Evolutionary conservation across 1,140 invertebrate species (phyloP), one percentile per base, ranked within the genome.

Genomic region (Eueides isabella): DNA sequence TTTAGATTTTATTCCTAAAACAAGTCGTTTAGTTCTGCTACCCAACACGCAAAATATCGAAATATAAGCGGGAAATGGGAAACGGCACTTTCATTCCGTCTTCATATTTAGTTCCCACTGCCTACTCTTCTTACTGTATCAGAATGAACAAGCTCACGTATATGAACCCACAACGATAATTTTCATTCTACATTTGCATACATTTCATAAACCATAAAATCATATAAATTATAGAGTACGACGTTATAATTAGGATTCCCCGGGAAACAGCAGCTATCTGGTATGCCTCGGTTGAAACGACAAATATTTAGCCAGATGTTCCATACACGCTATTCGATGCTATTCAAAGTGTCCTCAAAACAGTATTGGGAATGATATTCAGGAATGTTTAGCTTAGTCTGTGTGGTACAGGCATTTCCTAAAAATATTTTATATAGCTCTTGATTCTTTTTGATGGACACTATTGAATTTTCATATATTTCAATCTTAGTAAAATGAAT

Each of bases 271-370:
- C n/a, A n/a, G 48, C n/a, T 44, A 44, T 44, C 41, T 55, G 48
- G 23, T 55, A 55, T 55, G 48, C 9, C 26, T 55, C 48, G 23
- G n/a, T 23, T 19, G 48, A 23, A 55, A 35, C 26, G 71, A 69
- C 71, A 72, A 73, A 70, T 74, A 73, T 73, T 73, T 65, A 67
- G 64, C 55, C 48, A 67, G 44, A 78, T 78, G 67, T 72, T 61
- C 29, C 35, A 14, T 23, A 55, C 48, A 33, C n/a, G 38, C 64
- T 74, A 41, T 65, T 61, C 67, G 44, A 48, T 67, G 63, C 33
- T 65, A 35, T n/a, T 35, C 30, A 65, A 65, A 65, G 33, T 65
- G 33, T 65, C 33, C 33, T 65, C n/a, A 19, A 65, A 33, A 33
- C 63, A 65, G 63, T 65, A 33, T 65, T 65, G 30, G 63, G 63